phyloP scores from a whole-genome alignment of 1,140 invertebrate genomes.

The Lordiphosa clarofinis region DNA sequence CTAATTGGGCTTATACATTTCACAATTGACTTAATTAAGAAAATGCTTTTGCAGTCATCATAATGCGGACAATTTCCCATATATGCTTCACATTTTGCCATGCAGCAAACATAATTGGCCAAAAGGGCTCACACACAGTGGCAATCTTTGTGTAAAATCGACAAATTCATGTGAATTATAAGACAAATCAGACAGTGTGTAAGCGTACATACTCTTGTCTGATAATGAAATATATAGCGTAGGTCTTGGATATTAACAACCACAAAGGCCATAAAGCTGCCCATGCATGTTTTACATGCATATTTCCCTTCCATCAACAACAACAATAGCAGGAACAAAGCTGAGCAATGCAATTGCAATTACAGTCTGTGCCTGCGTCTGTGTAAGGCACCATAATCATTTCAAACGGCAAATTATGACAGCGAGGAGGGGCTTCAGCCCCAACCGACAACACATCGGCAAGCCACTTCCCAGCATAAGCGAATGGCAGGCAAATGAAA shows the following conservation, averaged over 20 bases:
- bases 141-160: too few relatives aligned
- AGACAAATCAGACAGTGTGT: not conserved
- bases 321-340: slow-evolving; percentile 15
- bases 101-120: too few relatives aligned
- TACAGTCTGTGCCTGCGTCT: slow-evolving; percentile 32
- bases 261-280: slow-evolving; percentile 13
- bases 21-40: too few relatives aligned
- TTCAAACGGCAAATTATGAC: slow-evolving; percentile 74
- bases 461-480: slow-evolving; percentile 21
- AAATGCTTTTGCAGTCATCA: too few relatives aligned
- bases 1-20: too few relatives aligned
- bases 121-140: too few relatives aligned
- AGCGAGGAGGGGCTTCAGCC: slow-evolving; percentile 27
- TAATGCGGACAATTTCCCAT: too few relatives aligned
- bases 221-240: slow-evolving; percentile 26
- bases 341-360: slow-evolving; percentile 28
- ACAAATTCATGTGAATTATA: too few relatives aligned
- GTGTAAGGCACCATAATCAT: slow-evolving; percentile 54
- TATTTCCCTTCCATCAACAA: slow-evolving; percentile 35
- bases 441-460: slow-evolving; percentile 13
- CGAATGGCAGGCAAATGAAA: slow-evolving; percentile 54
- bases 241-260: slow-evolving; percentile 23
- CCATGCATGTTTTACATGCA: slow-evolving; percentile 28
- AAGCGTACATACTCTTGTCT: not conserved
- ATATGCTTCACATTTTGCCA: too few relatives aligned